A percentile compares a stretch with the other conserved stretches of the same genome.
These are phyloP conservation scores for Trachops cirrhosus DNA, from an alignment of 2,797 vertebrate genomes.

Conservation along the genomic window DNA sequence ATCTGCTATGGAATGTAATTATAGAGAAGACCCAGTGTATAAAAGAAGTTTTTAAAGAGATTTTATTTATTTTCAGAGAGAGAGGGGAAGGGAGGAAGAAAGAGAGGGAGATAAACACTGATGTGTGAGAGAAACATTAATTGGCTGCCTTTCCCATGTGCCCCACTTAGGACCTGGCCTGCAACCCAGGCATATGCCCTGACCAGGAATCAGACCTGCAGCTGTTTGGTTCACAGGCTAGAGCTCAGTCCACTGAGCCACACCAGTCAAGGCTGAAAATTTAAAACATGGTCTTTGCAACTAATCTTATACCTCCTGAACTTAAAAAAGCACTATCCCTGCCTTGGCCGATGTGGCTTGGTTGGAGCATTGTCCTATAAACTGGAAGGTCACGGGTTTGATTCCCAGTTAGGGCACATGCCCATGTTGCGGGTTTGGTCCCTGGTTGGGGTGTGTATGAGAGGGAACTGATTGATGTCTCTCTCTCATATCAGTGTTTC, in stretches of 20 bases:
- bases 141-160: background rate
- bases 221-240: too few species aligned
- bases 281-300: background rate
- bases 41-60: background rate
- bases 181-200: background rate
- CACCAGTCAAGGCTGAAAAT: background rate
- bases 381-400: background rate
- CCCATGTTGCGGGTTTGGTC: background rate
- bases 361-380: background rate
- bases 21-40: background rate
- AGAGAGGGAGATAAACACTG: background rate
- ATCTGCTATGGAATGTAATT: background rate
- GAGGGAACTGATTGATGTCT: background rate
- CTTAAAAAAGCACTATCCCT: background rate
- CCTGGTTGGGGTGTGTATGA: background rate
- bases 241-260: background rate
- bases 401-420: background rate
- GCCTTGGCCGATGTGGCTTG: background rate
- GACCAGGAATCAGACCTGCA: background rate
- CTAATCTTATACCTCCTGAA: background rate
- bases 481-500: background rate
- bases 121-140: background rate
- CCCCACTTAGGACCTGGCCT: background rate
- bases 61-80: background rate
- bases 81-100: background rate